Base-by-base conservation (phyloP, 2,113 vertebrate genomes). In the Epinephelus fuscoguttatus region DNA sequence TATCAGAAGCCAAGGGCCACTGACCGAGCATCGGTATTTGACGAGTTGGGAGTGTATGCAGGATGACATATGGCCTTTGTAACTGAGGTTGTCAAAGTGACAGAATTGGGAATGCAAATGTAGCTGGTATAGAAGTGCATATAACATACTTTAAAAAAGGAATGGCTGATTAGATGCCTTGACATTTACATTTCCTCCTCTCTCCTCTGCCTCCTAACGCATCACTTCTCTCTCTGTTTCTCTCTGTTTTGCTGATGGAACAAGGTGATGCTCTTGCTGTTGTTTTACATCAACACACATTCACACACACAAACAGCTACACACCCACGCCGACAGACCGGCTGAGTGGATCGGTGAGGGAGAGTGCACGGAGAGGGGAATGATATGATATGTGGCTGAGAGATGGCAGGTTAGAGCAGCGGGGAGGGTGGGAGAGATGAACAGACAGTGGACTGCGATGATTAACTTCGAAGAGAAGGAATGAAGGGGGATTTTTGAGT, bases 311-410 rank as follows among this genome's bases (percentile, higher is more conserved):
- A 68, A 66, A 79, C 69, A 71, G n/a, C 30, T 18, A 70, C 82
- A 85, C 84, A 70, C 56, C 21, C 74, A 33, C 66, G 18, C 77
- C 49, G 53, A 69, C 80, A 87, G 75, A 33, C 78, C 3, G 33
- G 69, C 84, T 59, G 78, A 87, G 74, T 83, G 85, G 50, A 71
- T 88, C 25, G 30, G 40, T 66, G 78, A 82, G 76, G 72, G 84
- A 83, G 70, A 69, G 86, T 80, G 81, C 77, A 73, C 53, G 19
- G 66, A 73, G 72, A 57, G 75, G 37, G 70, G 70, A 81, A 55
- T 64, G 88, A 90, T 92, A 84, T 84, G 84, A 90, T 84, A 9
- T 63, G 84, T 37, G 68, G 80, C 55, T 56, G 73, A 84, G 78
- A 90, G 74, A 79, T 84, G 88, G 64, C 81, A 84, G 80, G 76